Evolutionary conservation across 2,113 vertebrate genomes (phyloP), one percentile per base, ranked within the genome.

Genomic region (Misgurnus mizolepis): DNA sequence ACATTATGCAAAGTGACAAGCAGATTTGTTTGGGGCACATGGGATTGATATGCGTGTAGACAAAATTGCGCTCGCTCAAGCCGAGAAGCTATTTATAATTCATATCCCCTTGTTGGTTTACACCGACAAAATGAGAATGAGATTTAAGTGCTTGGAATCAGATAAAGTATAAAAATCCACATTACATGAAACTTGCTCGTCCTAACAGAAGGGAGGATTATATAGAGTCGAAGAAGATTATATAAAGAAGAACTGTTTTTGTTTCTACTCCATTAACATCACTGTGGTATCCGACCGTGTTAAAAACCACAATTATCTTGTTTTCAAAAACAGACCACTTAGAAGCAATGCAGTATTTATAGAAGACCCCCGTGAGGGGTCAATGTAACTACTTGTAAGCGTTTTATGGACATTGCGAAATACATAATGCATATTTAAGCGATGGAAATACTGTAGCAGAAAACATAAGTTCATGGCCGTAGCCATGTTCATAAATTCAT

Each of bases 1-100:
- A 68, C 80, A 79, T 85, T 80, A 87, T 85, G 84, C 77, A 84
- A 81, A 84, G 72, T 82, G 82, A 85, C 81, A 87, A 77, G 77
- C 65, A 83, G 73, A 80, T 82, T 82, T 80, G 77, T 78, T 65
- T 73, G 79, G 67, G 68, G 17, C 76, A 83, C 79, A 77, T 80
- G 74, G 80, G 82, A 83, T 61, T 79, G 75, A 82, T 82, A 53
- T 79, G 70, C 50, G 58, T 82, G 78, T 82, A 82, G 81, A 84
- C 82, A 66, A 78, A 76, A 79, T 77, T 71, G 58, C 78, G 53
- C 60, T 80, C 75, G 65, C 71, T 67, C 55, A 70, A 82, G 74
- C 62, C 15, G 62, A 74, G 61, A 68, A 67, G 49, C 45, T 67
- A 86, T 84, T 84, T 76, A 84, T 80, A 84, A 86, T 84, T 86